These are phyloP conservation scores for Sericinus montela DNA, from an alignment of 2,888 invertebrate genomes.

Conservation along the genomic window DNA sequence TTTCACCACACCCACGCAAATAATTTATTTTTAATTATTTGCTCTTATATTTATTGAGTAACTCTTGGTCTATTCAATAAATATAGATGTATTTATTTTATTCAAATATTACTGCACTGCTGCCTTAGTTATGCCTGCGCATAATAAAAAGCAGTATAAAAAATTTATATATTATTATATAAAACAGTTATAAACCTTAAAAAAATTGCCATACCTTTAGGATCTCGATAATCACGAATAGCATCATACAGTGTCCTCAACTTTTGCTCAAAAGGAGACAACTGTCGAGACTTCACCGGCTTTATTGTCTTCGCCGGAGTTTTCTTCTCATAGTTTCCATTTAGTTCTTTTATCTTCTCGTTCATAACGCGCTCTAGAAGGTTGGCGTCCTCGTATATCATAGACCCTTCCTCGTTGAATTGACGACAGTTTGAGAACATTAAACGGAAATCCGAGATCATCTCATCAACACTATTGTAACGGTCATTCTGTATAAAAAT, in stretches of 20 bases:
- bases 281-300: slow-evolving; percentile 58
- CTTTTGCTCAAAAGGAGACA: slow-evolving; percentile 85
- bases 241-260: slow-evolving; percentile 92
- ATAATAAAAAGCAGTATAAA: no score
- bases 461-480: slow-evolving; percentile 90
- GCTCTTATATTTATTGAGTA: no score
- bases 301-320: slow-evolving; percentile 74
- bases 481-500: slow-evolving; percentile 76
- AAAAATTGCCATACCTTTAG: slow-evolving; percentile 62
- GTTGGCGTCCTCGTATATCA: slow-evolving; percentile 96
- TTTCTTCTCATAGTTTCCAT: slow-evolving; percentile 77
- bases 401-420: slow-evolving; percentile 96
- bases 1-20: no score
- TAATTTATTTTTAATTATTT: no score
- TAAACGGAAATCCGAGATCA: slow-evolving; percentile 91
- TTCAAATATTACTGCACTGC: no score
- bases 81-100: no score
- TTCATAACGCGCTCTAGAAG: slow-evolving; percentile 90
- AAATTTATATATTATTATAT: no score
- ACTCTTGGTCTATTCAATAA: no score
- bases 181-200: no score
- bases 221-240: slow-evolving; percentile 89
- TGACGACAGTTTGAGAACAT: slow-evolving; percentile 99
- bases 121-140: no score
- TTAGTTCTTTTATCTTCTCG: slow-evolving; percentile 89